Evolutionary conservation across 1,140 invertebrate species (phyloP).

Genomic region (Lasioglossum albipes): DNA sequence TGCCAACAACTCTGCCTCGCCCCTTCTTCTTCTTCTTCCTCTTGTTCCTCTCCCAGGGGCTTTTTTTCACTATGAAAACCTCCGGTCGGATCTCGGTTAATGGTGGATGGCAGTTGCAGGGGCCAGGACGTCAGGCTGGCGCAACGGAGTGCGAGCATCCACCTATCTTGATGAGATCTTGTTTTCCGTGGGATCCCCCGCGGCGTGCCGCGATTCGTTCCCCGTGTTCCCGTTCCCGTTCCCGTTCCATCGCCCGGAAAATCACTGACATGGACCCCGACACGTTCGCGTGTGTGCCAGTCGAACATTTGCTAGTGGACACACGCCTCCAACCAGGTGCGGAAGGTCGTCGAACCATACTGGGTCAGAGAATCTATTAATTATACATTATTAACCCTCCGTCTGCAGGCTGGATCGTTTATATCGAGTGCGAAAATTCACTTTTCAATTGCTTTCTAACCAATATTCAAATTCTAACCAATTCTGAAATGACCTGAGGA

Average conservation of each 20-base stretch:
- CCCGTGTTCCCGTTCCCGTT: constrained; percentile 53
- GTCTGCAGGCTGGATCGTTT: too few relatives aligned
- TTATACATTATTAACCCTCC: too few relatives aligned
- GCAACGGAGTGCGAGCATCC: constrained; percentile 70
- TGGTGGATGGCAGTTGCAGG: constrained; percentile 68
- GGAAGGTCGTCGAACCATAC: too few relatives aligned
- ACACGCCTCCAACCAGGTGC: neutral
- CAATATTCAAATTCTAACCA: too few relatives aligned
- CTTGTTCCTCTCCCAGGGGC: constrained; percentile 14
- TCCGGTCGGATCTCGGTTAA: constrained; percentile 64
- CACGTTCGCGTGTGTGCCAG: constrained; percentile 12
- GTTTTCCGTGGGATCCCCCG: constrained; percentile 73
- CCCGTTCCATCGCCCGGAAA: constrained; percentile 58
- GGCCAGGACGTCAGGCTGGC: constrained; percentile 62
- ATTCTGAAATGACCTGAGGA: too few relatives aligned
- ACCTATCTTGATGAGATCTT: constrained; percentile 79
- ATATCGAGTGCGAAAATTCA: too few relatives aligned
- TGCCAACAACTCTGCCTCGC: constrained; percentile 24
- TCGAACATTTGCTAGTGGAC: constrained; percentile 16
- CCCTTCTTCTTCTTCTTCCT: neutral
- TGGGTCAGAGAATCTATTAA: too few relatives aligned
- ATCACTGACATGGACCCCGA: constrained; percentile 51
- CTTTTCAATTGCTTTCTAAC: too few relatives aligned
- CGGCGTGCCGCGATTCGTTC: constrained; percentile 74
- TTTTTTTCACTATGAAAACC: constrained; percentile 35